Conservation (phyloP, 1,140 invertebrate species). For the Rhopalosiphum padi region DNA sequence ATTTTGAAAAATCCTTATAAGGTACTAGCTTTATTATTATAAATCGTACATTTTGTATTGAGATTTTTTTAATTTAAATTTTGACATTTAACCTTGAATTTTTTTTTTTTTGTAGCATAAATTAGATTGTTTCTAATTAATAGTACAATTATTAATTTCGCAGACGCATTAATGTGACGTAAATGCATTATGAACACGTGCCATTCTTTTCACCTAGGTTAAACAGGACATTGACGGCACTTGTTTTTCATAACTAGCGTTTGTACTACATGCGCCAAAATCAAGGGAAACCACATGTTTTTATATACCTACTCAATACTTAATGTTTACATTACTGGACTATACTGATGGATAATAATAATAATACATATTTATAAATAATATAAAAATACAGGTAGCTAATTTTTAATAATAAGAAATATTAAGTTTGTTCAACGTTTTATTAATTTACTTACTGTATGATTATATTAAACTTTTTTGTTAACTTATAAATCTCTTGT, state of each 20-base stretch:
- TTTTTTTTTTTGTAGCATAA: background rate
- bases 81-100: background rate
- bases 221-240: conserved; percentile 23
- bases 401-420: background rate
- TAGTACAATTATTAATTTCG: background rate
- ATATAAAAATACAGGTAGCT: background rate
- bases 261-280: conserved; percentile 22
- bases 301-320: background rate
- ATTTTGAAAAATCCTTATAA: no score
- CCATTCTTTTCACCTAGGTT: conserved; percentile 38
- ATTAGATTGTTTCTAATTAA: conserved; percentile 32
- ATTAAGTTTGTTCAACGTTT: background rate
- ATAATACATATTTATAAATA: background rate
- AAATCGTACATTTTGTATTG: background rate
- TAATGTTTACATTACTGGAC: background rate
- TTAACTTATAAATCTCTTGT: no score
- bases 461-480: no score
- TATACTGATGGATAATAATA: background rate
- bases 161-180: background rate
- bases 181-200: background rate
- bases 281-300: conserved; percentile 33
- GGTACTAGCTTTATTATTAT: background rate
- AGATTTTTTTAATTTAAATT: background rate
- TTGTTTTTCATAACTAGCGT: conserved; percentile 16
- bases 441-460: background rate